Conservation (phyloP, 2,888 invertebrate species). For the Tholera decimalis region DNA sequence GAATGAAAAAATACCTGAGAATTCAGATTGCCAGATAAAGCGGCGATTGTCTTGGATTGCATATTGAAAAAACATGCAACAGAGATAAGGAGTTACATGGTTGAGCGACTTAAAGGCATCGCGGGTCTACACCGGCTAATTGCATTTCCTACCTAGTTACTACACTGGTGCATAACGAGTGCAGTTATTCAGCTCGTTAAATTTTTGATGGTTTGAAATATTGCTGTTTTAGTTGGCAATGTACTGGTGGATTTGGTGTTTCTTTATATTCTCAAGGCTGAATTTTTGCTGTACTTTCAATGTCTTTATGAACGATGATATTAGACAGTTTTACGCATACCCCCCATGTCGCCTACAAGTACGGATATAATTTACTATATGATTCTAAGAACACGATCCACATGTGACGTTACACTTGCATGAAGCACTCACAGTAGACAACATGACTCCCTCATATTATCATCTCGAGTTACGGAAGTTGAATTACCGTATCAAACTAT, state of each 20-base stretch:
- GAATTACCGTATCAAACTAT: conserved; percentile 83
- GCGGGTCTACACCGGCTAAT: conserved; percentile 84
- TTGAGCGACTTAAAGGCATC: conserved; percentile 86
- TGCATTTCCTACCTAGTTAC: conserved; percentile 90
- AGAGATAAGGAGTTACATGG: conserved; percentile 90
- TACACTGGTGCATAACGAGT: conserved; percentile 75
- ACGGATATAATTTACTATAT: conserved; percentile 1
- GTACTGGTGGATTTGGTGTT: conserved; percentile 19
- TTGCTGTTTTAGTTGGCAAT: conserved; percentile 44
- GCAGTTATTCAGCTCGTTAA: conserved; percentile 64
- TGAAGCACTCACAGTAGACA: conserved; percentile 71
- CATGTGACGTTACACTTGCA: conserved; percentile 20
- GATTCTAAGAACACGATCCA: conserved; percentile 13
- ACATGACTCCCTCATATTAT: conserved; percentile 78
- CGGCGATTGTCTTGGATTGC: conserved; percentile 89
- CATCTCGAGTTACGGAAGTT: conserved; percentile 83
- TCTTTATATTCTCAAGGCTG: conserved; percentile 19
- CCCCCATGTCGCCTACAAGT: background rate
- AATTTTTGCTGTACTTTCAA: background rate
- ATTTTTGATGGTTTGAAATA: conserved; percentile 64
- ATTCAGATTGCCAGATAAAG: conserved; percentile 88
- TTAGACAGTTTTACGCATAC: background rate
- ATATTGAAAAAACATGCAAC: conserved; percentile 91
- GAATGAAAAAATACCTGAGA: conserved; percentile 90
- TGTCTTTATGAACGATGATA: background rate